phyloP scores from a whole-genome alignment of 2,797 vertebrate species.

The Ctenopoma multispine region DNA sequence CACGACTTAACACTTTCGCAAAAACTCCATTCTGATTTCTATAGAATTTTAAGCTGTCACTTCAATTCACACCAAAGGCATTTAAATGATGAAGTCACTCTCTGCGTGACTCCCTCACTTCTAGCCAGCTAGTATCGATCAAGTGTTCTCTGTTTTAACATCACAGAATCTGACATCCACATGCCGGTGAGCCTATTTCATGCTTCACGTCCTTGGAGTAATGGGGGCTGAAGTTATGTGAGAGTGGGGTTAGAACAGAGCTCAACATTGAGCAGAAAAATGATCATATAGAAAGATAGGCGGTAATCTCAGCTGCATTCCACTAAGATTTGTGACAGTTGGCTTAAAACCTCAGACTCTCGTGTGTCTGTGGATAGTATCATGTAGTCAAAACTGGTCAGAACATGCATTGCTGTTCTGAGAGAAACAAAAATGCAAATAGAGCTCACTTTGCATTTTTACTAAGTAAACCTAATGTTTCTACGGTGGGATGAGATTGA shows the following conservation, averaged over 20 bases:
- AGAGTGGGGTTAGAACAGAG: conserved; percentile 53
- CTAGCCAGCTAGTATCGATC: conserved; percentile 59
- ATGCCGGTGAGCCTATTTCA: conserved; percentile 78
- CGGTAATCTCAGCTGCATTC: conserved; percentile 61
- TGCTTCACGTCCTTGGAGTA: conserved; percentile 75
- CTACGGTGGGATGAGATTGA: conserved; percentile 4
- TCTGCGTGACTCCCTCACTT: conserved; percentile 32
- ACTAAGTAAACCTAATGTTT: neutral
- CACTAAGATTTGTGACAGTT: conserved; percentile 42
- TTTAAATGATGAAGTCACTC: conserved; percentile 54
- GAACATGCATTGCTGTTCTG: conserved; percentile 16
- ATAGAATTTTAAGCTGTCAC: neutral
- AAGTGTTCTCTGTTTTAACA: conserved; percentile 52
- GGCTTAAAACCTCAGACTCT: conserved; percentile 29
- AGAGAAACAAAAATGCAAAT: conserved; percentile 14
- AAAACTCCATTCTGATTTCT: neutral
- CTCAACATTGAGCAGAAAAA: conserved; percentile 42
- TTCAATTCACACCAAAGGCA: conserved; percentile 35
- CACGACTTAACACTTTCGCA: neutral
- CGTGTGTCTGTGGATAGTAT: conserved; percentile 45
- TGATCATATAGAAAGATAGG: conserved; percentile 65
- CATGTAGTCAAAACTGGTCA: conserved; percentile 16
- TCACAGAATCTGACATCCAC: conserved; percentile 69
- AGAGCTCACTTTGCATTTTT: neutral
- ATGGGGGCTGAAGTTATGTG: conserved; percentile 64